A percentile compares a stretch with the other conserved stretches of the same genome.
These are phyloP conservation scores for Nycteola revayana DNA, from an alignment of 2,888 invertebrate genomes.

Conservation along the genomic window DNA sequence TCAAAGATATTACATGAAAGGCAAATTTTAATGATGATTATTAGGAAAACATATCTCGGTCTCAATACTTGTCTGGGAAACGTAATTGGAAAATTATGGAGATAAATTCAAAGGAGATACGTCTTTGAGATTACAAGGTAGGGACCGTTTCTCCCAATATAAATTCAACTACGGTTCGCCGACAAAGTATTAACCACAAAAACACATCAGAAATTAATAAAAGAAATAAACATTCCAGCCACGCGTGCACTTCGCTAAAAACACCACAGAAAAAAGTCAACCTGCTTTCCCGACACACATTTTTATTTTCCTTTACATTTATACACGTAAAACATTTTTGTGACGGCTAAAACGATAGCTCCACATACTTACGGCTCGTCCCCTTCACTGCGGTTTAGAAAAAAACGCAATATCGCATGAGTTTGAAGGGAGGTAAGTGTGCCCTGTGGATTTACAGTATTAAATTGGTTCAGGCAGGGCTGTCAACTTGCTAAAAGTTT, in stretches of 20 bases:
- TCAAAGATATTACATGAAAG: no score
- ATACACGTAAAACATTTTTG: conserved; percentile 46
- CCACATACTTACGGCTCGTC: conserved; percentile 34
- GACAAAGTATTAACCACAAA: no score
- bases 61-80: no score
- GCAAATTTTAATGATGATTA: no score
- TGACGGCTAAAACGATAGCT: conserved; percentile 52
- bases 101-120: no score
- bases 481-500: conserved; percentile 55
- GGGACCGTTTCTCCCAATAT: background rate
- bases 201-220: conserved; percentile 1
- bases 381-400: conserved; percentile 63
- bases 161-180: background rate
- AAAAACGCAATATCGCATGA: conserved; percentile 80
- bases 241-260: conserved; percentile 20
- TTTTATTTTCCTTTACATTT: conserved; percentile 41
- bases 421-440: conserved; percentile 74
- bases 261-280: conserved; percentile 26
- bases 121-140: background rate
- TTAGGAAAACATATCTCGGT: no score
- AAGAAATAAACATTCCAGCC: conserved; percentile 6
- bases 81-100: no score
- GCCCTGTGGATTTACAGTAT: conserved; percentile 77
- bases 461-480: conserved; percentile 73
- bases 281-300: conserved; percentile 26